phyloP scores from a whole-genome alignment of 2,888 invertebrate genomes.

The Hyles lineata region DNA sequence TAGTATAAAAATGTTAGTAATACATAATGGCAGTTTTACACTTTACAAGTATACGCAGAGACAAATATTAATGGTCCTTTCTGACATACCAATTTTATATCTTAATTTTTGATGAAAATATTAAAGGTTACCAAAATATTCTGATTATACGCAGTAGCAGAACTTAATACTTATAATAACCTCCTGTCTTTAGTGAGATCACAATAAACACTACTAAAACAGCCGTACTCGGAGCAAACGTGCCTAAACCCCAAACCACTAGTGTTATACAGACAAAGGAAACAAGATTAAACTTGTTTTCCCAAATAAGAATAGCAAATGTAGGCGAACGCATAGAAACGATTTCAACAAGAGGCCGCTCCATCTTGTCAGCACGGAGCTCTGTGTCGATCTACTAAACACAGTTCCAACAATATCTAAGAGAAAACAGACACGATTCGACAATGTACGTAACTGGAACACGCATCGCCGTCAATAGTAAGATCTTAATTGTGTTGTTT shows the following conservation, averaged over 20 bases:
- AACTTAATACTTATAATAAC: too few species aligned
- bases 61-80: too few species aligned
- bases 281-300: slow-evolving; percentile 9
- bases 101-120: too few species aligned
- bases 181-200: too few species aligned
- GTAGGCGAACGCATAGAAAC: slow-evolving; percentile 14
- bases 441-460: slow-evolving; percentile 46
- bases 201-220: neutral
- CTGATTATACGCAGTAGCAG: neutral
- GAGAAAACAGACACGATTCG: slow-evolving; percentile 27
- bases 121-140: neutral
- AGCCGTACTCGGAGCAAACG: neutral
- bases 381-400: neutral
- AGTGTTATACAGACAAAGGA: slow-evolving; percentile 13
- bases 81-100: too few species aligned
- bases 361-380: neutral
- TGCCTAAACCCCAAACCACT: slow-evolving; percentile 1
- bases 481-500: slow-evolving; percentile 71
- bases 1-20: too few species aligned
- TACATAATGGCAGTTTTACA: too few species aligned
- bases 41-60: too few species aligned
- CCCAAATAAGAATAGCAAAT: slow-evolving; percentile 14
- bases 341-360: slow-evolving; percentile 8
- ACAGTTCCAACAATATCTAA: slow-evolving; percentile 4
- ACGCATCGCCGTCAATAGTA: slow-evolving; percentile 54